Evolutionary conservation across 2,888 invertebrate genomes (phyloP), one percentile per base, ranked within the genome.

Genomic region (Lissonota sp.): DNA sequence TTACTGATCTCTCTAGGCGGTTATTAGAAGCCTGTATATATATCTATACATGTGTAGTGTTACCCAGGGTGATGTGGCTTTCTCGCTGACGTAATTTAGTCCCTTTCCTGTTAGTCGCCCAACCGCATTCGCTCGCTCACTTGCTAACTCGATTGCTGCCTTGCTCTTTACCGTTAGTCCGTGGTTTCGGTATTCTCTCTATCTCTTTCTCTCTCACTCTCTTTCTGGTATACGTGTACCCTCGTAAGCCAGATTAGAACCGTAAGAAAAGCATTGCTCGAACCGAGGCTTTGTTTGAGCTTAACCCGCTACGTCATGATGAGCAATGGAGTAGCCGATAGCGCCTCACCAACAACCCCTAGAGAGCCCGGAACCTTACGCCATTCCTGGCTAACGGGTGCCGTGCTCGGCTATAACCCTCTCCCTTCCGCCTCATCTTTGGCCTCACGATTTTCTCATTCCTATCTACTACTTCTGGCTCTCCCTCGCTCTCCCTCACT

Each of bases 321-420:
- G 90, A 90, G 88, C 89, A 88, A 86, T 88, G 86, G 86, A 87
- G 86, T 89, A 85, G 86, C 88, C 87, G 89, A 89, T 90, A 89
- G 87, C 86, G 84, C 87, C 85, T 87, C 86, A 84, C 85, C 84
- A 86, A 85, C 86, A 84, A 85, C 87, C 87, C 84, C 88, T 12
- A 8, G 86, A 86, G 89, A 42, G 82, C 83, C 84, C 75, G 74
- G 70, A 79, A 86, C 79, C 80, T 83, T 81, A 71, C 67, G 83
- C 73, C 60, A 51, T 46, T 37, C 58, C 37, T 42, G 53, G 49
- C 62, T 62, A 46, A 14, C 8, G 53, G 55, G 40, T 80, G 69
- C 57, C 7, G 55, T 64, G 12, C 71, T 40, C n/a, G 71, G 40
- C 71, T 71, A 78, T 26, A 26, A 26, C 26, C 26, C 26, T 26